Base-by-base conservation (phyloP, 2,888 invertebrate genomes). In the Leptopilina drosophilae region DNA sequence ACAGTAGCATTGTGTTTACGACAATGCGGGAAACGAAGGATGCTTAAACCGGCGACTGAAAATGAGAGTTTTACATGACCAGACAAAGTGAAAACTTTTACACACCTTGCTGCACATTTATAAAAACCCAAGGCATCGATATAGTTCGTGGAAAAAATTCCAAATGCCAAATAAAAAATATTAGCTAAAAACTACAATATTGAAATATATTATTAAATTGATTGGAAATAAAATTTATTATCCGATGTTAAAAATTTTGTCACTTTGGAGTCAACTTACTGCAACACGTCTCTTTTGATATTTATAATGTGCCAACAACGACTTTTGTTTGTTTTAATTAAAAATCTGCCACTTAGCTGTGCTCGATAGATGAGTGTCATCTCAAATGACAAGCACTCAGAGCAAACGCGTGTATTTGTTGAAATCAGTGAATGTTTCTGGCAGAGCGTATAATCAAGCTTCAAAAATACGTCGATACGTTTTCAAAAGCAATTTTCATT, bases 1-100 rank as follows among this genome's bases (percentile, higher is more conserved):
- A 86, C 86, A 86, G 86, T 86, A 78, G 84, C 81, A 86, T 86
- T 86, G 86, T 86, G 84, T 86, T 86, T 85, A 83, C 80, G 81
- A 85, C 86, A 86, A 86, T 86, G 73, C 73, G 78, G 77, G 56
- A 73, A 73, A 73, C 73, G 73, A 56, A 73, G 56, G 73, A 53
- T 53, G 73, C 56, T 73, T 73, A 53, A 20, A 73, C 56, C 56
- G 73, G 26, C 56, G 53, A 73, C 53, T 73, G 73, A 49, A 73
- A 73, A 73, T 73, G 73, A 73, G 56, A 33, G 73, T 73, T 73
- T 73, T 73, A 46, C 73, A 73, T 53, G 56, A 56, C 73, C 56
- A 73, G 56, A 73, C 53, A 73, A 73, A 73, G 56, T 49, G 49
- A 73, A 73, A 33, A 73, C 53, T 26, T n/a, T 49, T 73, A 73